Evolutionary conservation across 92 coral and sea anemone species (phyloP).

Genomic region (Epizoanthus rinbou): DNA sequence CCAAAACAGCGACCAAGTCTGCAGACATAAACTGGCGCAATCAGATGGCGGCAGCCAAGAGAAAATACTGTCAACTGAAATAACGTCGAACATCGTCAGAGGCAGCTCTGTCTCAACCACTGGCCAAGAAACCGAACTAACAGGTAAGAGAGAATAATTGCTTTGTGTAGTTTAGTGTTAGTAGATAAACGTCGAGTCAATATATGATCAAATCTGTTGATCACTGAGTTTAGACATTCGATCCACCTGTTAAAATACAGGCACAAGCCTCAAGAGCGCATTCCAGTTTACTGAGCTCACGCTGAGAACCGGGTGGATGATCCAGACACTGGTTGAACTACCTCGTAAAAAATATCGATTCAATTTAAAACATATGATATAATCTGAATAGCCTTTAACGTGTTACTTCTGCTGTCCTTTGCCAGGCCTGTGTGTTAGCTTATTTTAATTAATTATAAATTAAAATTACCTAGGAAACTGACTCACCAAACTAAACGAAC

Average conservation of each 20-base stretch:
- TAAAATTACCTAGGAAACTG: too few species aligned
- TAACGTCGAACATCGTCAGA: background rate
- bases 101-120: background rate
- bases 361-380: too few species aligned
- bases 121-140: background rate
- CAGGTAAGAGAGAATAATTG: conserved; percentile 4
- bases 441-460: too few species aligned
- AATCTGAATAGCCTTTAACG: too few species aligned
- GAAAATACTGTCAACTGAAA: background rate
- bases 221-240: background rate
- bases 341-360: too few species aligned
- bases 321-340: background rate
- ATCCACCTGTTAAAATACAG: conserved; percentile 14
- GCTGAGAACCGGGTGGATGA: background rate
- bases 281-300: conserved; percentile 10
- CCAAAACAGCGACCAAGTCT: background rate
- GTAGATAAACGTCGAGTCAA: conserved; percentile 3
- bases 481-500: too few species aligned
- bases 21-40: background rate
- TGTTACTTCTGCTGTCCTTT: too few species aligned
- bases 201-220: background rate
- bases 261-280: background rate
- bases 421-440: too few species aligned
- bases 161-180: background rate
- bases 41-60: background rate